Conservation (phyloP, 2,888 invertebrate species). For the Eilema depressum region DNA sequence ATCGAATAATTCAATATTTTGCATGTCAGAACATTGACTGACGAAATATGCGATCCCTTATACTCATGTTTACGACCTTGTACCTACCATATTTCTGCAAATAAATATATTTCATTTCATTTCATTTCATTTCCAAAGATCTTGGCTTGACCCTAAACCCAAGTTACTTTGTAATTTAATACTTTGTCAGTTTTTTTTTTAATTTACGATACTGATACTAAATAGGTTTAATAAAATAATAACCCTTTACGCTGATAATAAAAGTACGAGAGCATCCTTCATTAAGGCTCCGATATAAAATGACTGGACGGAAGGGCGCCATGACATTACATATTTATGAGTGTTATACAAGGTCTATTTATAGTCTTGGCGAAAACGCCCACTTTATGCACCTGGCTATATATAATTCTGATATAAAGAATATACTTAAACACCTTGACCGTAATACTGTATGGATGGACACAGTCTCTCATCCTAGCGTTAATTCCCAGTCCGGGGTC, state of each 20-base stretch:
- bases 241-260: background rate
- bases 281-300: conserved; percentile 1
- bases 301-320: background rate
- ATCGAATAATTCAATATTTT: too few relatives aligned
- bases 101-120: too few relatives aligned
- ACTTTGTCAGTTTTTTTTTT: background rate
- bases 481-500: too few relatives aligned
- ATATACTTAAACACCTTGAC: conserved; percentile 2
- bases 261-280: background rate
- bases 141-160: too few relatives aligned
- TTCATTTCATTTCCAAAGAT: too few relatives aligned
- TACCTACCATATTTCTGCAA: too few relatives aligned
- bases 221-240: background rate
- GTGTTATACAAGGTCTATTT: background rate
- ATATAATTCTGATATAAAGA: conserved; percentile 2
- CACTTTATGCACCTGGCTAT: conserved; percentile 1
- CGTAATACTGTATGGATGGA: too few relatives aligned
- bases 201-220: background rate
- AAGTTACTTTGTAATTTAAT: background rate
- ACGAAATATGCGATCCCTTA: too few relatives aligned
- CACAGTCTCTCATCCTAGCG: too few relatives aligned
- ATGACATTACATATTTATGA: conserved; percentile 9
- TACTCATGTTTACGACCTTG: too few relatives aligned
- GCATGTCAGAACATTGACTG: too few relatives aligned
- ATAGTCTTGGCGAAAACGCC: background rate